Percentiles rank a stretch among this genome's conserved stretches.
phyloP scores from a whole-genome alignment of 2,113 vertebrate species.

The Colinus virginianus region DNA sequence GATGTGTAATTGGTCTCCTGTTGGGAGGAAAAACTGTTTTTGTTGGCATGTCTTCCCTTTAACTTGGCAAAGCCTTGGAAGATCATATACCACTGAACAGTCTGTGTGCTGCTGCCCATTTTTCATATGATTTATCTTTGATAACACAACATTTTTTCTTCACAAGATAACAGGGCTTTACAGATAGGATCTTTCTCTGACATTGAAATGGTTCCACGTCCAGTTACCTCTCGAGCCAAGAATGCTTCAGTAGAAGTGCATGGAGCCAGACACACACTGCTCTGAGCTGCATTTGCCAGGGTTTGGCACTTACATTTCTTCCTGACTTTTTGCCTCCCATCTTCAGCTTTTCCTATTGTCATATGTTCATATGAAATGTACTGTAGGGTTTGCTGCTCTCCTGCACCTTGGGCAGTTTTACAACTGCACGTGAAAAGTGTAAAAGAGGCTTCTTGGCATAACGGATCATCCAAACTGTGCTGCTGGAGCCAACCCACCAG shows the following conservation, averaged over 20 bases:
- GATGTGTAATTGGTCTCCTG: constrained; percentile 12
- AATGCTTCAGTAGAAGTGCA: background rate
- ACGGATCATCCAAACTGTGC: background rate
- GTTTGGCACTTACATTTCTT: constrained; percentile 8
- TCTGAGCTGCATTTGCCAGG: background rate
- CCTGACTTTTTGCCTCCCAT: background rate
- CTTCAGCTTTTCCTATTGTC: background rate
- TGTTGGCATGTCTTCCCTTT: background rate
- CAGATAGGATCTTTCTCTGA: background rate
- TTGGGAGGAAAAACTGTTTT: constrained; percentile 2
- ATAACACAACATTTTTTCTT: background rate
- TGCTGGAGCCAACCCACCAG: background rate
- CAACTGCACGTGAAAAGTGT: background rate
- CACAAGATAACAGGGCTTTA: background rate
- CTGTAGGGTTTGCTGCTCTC: background rate
- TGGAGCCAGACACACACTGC: constrained; percentile 13
- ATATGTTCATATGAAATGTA: constrained; percentile 38
- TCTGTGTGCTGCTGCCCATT: background rate
- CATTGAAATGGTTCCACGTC: background rate
- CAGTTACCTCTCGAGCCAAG: constrained; percentile 7
- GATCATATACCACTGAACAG: background rate
- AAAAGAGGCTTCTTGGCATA: constrained; percentile 19
- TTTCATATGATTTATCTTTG: background rate
- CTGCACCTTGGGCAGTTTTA: background rate
- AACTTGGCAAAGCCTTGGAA: constrained; percentile 16